phyloP scores from a whole-genome alignment of 2,797 vertebrate species.

The Denticeps clupeoides region DNA sequence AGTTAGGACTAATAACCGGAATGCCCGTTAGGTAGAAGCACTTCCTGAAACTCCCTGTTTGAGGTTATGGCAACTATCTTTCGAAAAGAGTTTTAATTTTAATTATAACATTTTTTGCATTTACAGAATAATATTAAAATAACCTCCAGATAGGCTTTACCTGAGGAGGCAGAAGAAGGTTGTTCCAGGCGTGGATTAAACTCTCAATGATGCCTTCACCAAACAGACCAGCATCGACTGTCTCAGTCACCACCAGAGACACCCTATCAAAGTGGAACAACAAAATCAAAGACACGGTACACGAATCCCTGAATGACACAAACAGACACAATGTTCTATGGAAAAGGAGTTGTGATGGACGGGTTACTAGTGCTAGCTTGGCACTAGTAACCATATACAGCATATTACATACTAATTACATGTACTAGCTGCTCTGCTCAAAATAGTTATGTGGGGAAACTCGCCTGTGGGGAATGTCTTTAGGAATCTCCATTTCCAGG shows the following conservation, averaged over 20 bases:
- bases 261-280: constrained; percentile 61
- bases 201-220: constrained; percentile 97
- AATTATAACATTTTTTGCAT: no score
- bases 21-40: no score
- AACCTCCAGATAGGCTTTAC: constrained; percentile 46
- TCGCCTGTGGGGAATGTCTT: constrained; percentile 82
- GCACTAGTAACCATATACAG: no score
- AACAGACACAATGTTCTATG: no score
- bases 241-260: constrained; percentile 97
- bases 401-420: no score
- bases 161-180: constrained; percentile 85
- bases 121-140: no score
- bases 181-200: constrained; percentile 92
- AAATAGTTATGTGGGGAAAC: neutral
- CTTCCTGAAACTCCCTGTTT: no score
- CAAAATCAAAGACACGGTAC: neutral
- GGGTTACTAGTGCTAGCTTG: no score
- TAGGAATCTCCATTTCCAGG: constrained; percentile 81
- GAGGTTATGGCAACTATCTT: no score
- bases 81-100: no score
- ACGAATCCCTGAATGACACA: no score
- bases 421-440: neutral
- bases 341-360: neutral
- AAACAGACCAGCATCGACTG: constrained; percentile 93
- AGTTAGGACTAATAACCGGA: no score